Evolutionary conservation across 2,888 invertebrate species (phyloP), one percentile per base, ranked within the genome.

Genomic region (Drosophila percnosoma): DNA sequence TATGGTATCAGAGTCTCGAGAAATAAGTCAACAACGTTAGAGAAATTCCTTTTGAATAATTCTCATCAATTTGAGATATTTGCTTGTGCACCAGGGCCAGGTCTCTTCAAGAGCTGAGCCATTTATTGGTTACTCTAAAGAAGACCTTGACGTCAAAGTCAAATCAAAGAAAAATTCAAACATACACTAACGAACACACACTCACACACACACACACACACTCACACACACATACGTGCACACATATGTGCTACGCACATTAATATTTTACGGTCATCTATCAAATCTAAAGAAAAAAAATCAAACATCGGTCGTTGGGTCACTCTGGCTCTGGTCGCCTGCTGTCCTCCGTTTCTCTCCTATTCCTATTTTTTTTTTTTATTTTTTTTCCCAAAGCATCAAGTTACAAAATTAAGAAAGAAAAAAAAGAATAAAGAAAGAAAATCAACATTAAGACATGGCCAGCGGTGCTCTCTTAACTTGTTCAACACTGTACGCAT

Each of bases 231-330:
- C 55, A 73, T 40, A 59, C 10, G 49, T n/a, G 18, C 33, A 52
- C 49, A 59, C 40, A 53, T 38, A 40, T 60, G 29, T 54, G 57
- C 48, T n/a, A 33, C 42, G 36, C 53, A 67, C 74, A 86, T 78
- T 83, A 86, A 86, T 78, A 78, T 81, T 89, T 78, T 77, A 85
- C 70, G 88, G 80, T 80, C 82, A 90, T 90, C 90, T 82, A 87
- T 87, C 90, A 87, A 89, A 80, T 75, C 61, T 38, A 54, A 53
- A 60, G 54, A 48, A 54, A 61, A 66, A 52, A 58, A 58, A 65
- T 73, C 76, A 82, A 79, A 82, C 68, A 70, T 65, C 55, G 51
- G 6, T 60, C 63, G 64, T 45, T 52, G 65, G 61, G 59, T 70
- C 66, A 60, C 27, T 59, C 2, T 24, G 45, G 24, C 40, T 40